Conservation (phyloP, 1,140 invertebrate genomes). For the Caerostris darwini region DNA sequence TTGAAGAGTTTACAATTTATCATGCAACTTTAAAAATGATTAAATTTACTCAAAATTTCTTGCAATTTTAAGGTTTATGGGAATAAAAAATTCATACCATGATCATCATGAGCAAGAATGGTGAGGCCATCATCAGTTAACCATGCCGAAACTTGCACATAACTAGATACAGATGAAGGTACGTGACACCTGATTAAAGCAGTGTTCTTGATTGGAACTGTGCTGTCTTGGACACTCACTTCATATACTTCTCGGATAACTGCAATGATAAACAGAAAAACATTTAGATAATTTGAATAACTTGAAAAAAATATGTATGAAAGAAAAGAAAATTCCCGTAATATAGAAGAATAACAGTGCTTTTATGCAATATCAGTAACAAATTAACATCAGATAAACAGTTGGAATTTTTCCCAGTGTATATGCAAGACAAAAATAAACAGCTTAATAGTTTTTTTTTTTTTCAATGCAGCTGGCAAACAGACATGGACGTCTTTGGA, state of each 20-base stretch:
- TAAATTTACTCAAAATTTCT: too few relatives aligned
- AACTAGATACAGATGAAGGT: constrained; percentile 81
- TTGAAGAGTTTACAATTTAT: too few relatives aligned
- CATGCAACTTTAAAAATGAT: too few relatives aligned
- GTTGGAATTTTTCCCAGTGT: too few relatives aligned
- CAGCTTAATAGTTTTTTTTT: too few relatives aligned
- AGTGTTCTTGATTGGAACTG: constrained; percentile 80
- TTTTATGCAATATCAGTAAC: too few relatives aligned
- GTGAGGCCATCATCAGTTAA: constrained; percentile 79
- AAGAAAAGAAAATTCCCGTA: neutral
- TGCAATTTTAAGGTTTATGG: too few relatives aligned
- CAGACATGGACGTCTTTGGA: too few relatives aligned
- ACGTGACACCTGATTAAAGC: constrained; percentile 82
- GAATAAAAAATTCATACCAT: constrained; percentile 45
- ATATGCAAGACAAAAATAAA: too few relatives aligned
- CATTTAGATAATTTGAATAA: neutral
- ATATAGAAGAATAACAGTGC: neutral
- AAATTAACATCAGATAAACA: too few relatives aligned
- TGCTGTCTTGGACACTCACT: constrained; percentile 71
- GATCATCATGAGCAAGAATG: constrained; percentile 72
- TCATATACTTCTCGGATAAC: constrained; percentile 70
- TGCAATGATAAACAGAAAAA: constrained; percentile 36
- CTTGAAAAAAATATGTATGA: neutral
- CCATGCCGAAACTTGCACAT: constrained; percentile 81
- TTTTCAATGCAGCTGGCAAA: too few relatives aligned